A percentile compares a stretch with the other conserved stretches of the same genome.
phyloP scores from a whole-genome alignment of 2,113 vertebrate genomes.

The Cromileptes altivelis region DNA sequence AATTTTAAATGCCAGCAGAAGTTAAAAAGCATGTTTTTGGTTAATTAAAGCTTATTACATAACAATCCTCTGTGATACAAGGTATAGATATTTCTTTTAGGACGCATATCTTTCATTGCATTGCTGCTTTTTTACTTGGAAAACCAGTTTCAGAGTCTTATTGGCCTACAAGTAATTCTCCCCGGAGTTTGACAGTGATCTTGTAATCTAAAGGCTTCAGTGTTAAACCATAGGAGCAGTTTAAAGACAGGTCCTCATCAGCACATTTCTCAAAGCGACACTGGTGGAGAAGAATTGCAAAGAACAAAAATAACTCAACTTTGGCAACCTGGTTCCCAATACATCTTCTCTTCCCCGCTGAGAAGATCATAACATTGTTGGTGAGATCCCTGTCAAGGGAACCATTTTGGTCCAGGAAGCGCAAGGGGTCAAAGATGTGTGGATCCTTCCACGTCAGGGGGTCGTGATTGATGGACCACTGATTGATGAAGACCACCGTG shows the following conservation, averaged over 20 bases:
- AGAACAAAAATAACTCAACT: conserved; percentile 88
- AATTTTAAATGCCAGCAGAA: conserved; percentile 18
- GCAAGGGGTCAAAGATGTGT: conserved; percentile 84
- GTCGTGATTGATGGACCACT: conserved; percentile 91
- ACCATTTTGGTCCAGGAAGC: conserved; percentile 84
- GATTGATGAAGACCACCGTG: conserved; percentile 90
- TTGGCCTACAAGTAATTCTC: conserved; percentile 41
- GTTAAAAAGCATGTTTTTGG: conserved; percentile 9
- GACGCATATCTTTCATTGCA: conserved; percentile 52
- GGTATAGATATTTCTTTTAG: conserved; percentile 17
- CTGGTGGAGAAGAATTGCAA: conserved; percentile 87
- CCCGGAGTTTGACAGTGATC: conserved; percentile 79
- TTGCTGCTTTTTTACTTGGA: not conserved
- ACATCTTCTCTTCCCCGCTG: conserved; percentile 87
- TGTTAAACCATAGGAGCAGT: conserved; percentile 85
- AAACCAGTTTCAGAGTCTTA: conserved; percentile 21
- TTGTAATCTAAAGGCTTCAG: conserved; percentile 86
- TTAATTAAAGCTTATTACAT: conserved; percentile 9
- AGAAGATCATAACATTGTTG: conserved; percentile 88
- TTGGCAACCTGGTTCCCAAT: conserved; percentile 89
- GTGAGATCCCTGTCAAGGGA: conserved; percentile 83
- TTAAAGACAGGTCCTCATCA: conserved; percentile 75
- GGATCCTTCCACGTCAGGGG: conserved; percentile 86
- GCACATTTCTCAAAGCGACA: conserved; percentile 85
- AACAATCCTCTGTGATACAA: not conserved